A percentile compares a stretch with the other conserved stretches of the same genome.
These are phyloP conservation scores for Oncorhynchus mykiss DNA, from an alignment of 2,113 vertebrate genomes.

Conservation along the genomic window DNA sequence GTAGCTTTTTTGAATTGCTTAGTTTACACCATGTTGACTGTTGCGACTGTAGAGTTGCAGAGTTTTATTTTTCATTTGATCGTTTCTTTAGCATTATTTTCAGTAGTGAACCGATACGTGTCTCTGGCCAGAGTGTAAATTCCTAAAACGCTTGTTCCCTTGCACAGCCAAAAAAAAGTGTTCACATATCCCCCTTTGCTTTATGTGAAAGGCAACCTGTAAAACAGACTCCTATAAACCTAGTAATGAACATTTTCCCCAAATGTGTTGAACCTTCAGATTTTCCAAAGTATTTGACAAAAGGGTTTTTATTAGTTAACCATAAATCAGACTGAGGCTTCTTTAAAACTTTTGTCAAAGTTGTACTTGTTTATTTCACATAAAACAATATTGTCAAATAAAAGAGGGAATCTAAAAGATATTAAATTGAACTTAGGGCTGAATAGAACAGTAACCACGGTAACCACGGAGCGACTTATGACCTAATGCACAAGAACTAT, in stretches of 20 bases:
- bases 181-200: constrained; percentile 15
- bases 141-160: constrained; percentile 56
- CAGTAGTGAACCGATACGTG: constrained; percentile 32
- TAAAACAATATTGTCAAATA: constrained; percentile 22
- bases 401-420: constrained; percentile 25
- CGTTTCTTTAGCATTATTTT: not conserved
- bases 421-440: constrained; percentile 2
- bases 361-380: constrained; percentile 47
- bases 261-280: not conserved
- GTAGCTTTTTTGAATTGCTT: too few species aligned
- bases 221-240: not conserved
- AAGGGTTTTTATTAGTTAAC: constrained; percentile 16
- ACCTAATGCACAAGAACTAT: constrained; percentile 42
- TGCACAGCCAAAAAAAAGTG: constrained; percentile 19
- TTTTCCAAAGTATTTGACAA: constrained; percentile 12
- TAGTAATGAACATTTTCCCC: constrained; percentile 12
- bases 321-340: constrained; percentile 13
- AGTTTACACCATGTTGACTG: too few species aligned
- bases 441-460: constrained; percentile 20
- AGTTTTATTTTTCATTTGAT: not conserved
- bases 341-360: constrained; percentile 24
- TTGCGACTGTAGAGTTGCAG: not conserved
- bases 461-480: constrained; percentile 28
- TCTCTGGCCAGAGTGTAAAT: constrained; percentile 50
- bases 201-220: not conserved